A percentile compares a stretch with the other conserved stretches of the same genome.
These are phyloP conservation scores for Ditylenchus dipsaci DNA, from an alignment of 1,140 invertebrate genomes.

Conservation along the genomic window DNA sequence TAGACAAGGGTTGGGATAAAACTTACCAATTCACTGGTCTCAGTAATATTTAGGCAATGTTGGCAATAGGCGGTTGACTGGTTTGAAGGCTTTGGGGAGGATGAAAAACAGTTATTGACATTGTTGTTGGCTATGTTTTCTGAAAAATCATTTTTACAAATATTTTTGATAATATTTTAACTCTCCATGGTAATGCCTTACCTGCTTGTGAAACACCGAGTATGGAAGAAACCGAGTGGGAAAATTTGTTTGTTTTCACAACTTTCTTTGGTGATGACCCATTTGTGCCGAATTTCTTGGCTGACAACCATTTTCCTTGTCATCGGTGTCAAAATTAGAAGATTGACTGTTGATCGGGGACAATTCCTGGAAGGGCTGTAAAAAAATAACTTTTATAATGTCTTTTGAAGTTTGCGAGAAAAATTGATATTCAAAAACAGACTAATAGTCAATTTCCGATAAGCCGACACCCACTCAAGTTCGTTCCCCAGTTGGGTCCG, in stretches of 20 bases:
- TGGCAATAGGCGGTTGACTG: neutral
- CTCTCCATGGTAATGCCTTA: neutral
- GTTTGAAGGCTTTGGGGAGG: conserved; percentile 9
- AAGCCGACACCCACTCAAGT: too few relatives aligned
- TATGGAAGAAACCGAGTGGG: conserved; percentile 4
- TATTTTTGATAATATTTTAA: too few relatives aligned
- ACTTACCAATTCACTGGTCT: neutral
- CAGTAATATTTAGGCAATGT: neutral
- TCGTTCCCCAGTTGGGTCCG: too few relatives aligned
- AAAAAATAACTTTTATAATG: neutral
- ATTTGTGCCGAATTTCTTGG: neutral
- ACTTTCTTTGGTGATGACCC: neutral
- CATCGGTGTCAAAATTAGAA: neutral
- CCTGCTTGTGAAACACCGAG: conserved; percentile 11
- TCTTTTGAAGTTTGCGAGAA: neutral
- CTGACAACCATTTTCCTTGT: neutral
- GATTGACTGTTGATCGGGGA: neutral
- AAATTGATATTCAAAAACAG: too few relatives aligned
- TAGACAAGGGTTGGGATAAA: neutral
- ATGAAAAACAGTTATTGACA: neutral
- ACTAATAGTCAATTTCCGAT: too few relatives aligned
- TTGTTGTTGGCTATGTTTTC: conserved; percentile 1
- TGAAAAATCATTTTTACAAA: neutral
- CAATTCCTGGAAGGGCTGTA: neutral
- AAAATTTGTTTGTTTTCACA: neutral